Base-by-base conservation (phyloP, 2,113 vertebrate genomes). In the Rana temporaria region DNA sequence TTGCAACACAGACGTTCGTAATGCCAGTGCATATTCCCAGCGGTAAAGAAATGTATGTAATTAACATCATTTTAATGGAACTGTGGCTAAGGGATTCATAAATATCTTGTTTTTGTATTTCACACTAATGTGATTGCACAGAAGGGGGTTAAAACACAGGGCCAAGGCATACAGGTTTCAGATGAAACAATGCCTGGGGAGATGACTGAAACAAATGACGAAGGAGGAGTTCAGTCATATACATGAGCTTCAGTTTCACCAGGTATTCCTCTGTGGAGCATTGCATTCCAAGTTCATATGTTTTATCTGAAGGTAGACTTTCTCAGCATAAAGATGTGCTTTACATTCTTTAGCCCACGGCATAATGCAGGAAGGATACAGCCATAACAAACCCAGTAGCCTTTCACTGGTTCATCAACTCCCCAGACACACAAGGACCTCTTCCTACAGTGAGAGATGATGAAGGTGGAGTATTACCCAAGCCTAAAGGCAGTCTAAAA, bases 121-220 rank as follows among this genome's bases (percentile, higher is more conserved):
- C 66, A 73, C 71, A 57, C 26, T 75, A 68, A 75, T 82, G 70
- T 82, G 70, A 82, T 82, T 82, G 34, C 70, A 59, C 71, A 82
- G 71, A 22, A 74, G 80, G 80, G 80, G 80, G 71, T 75, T 67
- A 82, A 67, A 63, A 75, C 60, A 67, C n/a, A 82, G 38, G 80
- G 52, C 62, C 69, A 38, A 75, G 22, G 22, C 59, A 75, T 30
- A 34, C 24, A 75, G 30, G 30, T 63, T 66, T 66, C 17, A 34
- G 56, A 80, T 60, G 24, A 75, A 57, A 32, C 22, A 75, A 75
- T 42, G 71, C 70, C 63, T 75, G 63, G 71, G 71, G 80, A 75
- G 20, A 63, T 82, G 60, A 75, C 62, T 75, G 71, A 82, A 74
- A 82, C 64, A 66, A 71, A 75, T 74, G 71, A 42, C 24, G 55